These are phyloP conservation scores for Labeo calbasu DNA, from an alignment of 2,797 vertebrate species.

Conservation along the genomic window DNA sequence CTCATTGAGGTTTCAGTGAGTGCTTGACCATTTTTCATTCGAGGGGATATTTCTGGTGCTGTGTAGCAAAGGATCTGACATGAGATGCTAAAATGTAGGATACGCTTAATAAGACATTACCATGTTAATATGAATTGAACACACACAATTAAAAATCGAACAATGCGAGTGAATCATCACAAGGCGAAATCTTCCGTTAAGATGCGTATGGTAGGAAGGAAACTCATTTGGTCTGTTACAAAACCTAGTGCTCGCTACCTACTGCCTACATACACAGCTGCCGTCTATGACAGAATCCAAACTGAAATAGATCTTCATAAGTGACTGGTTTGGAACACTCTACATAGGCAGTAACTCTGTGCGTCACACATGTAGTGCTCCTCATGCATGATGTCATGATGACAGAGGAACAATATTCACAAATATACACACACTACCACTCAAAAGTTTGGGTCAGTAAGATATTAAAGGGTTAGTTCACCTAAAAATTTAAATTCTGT, in stretches of 20 bases:
- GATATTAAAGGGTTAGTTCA: too few relatives aligned
- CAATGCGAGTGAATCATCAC: constrained; percentile 16
- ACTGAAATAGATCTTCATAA: constrained; percentile 19
- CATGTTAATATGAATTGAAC: neutral
- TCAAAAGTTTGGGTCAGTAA: too few relatives aligned
- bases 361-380: neutral
- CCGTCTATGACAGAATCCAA: constrained; percentile 11
- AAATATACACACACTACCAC: neutral
- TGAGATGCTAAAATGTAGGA: neutral
- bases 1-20: constrained; percentile 27
- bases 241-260: constrained; percentile 5
- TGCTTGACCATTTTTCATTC: neutral
- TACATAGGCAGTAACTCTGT: neutral
- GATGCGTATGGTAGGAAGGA: neutral
- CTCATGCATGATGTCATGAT: neutral
- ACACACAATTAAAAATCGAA: neutral
- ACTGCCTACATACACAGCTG: constrained; percentile 25
- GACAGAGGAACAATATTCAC: neutral
- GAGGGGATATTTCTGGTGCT: constrained; percentile 2
- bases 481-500: too few relatives aligned
- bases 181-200: neutral
- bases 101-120: neutral
- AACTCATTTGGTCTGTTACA: constrained; percentile 16
- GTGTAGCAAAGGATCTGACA: constrained; percentile 9
- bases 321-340: constrained; percentile 11